These are phyloP conservation scores for Amphipyra berbera DNA, from an alignment of 2,888 invertebrate species.

Conservation along the genomic window DNA sequence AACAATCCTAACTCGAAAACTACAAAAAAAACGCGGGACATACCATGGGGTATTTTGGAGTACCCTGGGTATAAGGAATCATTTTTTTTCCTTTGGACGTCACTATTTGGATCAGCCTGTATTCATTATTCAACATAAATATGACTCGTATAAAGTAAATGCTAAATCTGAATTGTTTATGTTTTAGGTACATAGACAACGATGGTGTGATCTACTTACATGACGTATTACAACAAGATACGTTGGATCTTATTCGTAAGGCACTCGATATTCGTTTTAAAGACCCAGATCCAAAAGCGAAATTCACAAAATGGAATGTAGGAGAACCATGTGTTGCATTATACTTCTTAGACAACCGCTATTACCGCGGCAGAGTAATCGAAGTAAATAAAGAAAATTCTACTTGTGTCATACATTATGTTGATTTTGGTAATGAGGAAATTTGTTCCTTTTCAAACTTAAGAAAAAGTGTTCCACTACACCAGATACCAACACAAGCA, in stretches of 20 bases:
- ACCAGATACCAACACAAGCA: slow-evolving; percentile 92
- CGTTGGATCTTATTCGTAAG: slow-evolving; percentile 85
- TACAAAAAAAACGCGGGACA: too few relatives aligned
- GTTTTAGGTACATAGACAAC: slow-evolving; percentile 80
- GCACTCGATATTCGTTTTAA: slow-evolving; percentile 85
- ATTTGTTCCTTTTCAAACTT: slow-evolving; percentile 88
- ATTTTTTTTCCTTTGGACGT: too few relatives aligned
- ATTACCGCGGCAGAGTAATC: slow-evolving; percentile 92
- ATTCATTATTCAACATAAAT: too few relatives aligned
- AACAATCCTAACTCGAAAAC: too few relatives aligned
- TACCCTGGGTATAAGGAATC: too few relatives aligned
- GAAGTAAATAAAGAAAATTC: slow-evolving; percentile 78
- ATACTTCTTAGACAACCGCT: slow-evolving; percentile 91
- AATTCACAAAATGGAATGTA: slow-evolving; percentile 88
- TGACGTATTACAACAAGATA: slow-evolving; percentile 73
- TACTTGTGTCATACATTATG: slow-evolving; percentile 90
- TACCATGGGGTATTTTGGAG: too few relatives aligned
- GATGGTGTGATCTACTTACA: slow-evolving; percentile 85
- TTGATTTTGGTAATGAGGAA: slow-evolving; percentile 96
- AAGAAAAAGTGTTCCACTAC: slow-evolving; percentile 90
- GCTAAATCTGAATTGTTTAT: slow-evolving; percentile 6
- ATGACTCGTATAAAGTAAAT: neutral
- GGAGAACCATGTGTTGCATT: slow-evolving; percentile 93
- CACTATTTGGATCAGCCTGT: too few relatives aligned
- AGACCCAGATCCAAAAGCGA: slow-evolving; percentile 80